A percentile compares a stretch with the other conserved stretches of the same genome.
phyloP scores from a whole-genome alignment of 2,888 invertebrate genomes.

The Nomada fabriciana region DNA sequence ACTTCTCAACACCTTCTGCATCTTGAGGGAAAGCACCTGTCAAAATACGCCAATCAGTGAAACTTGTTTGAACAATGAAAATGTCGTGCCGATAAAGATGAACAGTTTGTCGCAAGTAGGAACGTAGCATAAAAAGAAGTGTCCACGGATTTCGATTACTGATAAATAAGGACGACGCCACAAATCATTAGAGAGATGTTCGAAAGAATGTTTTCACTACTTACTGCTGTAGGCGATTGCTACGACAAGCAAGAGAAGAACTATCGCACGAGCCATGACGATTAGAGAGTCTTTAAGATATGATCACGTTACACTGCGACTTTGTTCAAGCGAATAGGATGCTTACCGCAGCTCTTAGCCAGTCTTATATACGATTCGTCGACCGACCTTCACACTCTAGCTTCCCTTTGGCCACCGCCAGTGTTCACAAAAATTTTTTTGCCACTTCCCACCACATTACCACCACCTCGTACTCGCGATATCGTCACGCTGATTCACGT shows the following conservation, averaged over 20 bases:
- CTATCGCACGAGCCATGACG: constrained; percentile 48
- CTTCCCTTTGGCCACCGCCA: not conserved
- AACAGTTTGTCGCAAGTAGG: not conserved
- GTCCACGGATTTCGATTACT: too few species aligned
- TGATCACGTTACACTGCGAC: not conserved
- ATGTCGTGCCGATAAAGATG: not conserved
- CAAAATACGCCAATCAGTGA: not conserved
- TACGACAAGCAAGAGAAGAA: constrained; percentile 48
- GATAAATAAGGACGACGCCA: too few species aligned
- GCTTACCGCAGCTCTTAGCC: not conserved
- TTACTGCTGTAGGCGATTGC: constrained; percentile 50
- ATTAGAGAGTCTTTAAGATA: not conserved
- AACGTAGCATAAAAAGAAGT: too few species aligned
- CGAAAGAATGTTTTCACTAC: constrained; percentile 24
- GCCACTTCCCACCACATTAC: constrained; percentile 18
- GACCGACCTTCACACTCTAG: constrained; percentile 25
- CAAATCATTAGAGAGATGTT: too few species aligned
- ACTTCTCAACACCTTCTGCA: not conserved
- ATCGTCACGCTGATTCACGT: constrained; percentile 22
- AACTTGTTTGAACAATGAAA: too few species aligned
- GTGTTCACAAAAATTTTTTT: constrained; percentile 16
- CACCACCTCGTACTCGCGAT: not conserved
- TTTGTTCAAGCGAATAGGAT: constrained; percentile 24
- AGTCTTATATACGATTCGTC: constrained; percentile 58
- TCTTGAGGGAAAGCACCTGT: constrained; percentile 41